Conservation (phyloP, 2,888 invertebrate species). For the Eucera pruinosa region DNA sequence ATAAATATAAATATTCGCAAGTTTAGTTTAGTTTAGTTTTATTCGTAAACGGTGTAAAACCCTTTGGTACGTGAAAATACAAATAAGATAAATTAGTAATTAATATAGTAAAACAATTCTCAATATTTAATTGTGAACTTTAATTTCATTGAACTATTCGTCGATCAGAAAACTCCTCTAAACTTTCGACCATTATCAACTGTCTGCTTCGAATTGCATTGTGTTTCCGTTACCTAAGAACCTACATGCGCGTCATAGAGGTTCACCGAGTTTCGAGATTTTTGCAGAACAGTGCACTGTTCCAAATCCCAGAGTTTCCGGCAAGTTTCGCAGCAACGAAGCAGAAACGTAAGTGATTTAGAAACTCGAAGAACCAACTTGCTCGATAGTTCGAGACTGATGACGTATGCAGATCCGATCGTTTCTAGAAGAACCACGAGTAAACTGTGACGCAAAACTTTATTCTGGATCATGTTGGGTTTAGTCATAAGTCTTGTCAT, state of each 20-base stretch:
- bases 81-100: no score
- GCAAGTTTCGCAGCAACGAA: conserved; percentile 26
- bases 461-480: no score
- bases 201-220: not conserved
- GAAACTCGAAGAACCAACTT: conserved; percentile 39
- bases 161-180: not conserved
- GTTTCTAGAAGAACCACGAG: conserved; percentile 10
- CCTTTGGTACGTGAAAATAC: no score
- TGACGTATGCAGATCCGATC: conserved; percentile 20
- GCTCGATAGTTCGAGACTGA: conserved; percentile 15
- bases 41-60: no score
- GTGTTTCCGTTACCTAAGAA: not conserved
- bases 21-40: no score
- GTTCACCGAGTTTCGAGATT: conserved; percentile 14
- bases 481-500: no score
- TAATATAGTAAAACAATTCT: no score
- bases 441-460: conserved; percentile 24
- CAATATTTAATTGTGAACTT: no score
- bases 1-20: no score
- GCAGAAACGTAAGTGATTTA: conserved; percentile 31
- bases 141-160: not conserved
- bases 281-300: not conserved
- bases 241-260: not conserved
- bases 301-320: conserved; percentile 3
- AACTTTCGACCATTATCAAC: not conserved